phyloP scores from a whole-genome alignment of 2,888 invertebrate genomes.

The Drosophila colorata region DNA sequence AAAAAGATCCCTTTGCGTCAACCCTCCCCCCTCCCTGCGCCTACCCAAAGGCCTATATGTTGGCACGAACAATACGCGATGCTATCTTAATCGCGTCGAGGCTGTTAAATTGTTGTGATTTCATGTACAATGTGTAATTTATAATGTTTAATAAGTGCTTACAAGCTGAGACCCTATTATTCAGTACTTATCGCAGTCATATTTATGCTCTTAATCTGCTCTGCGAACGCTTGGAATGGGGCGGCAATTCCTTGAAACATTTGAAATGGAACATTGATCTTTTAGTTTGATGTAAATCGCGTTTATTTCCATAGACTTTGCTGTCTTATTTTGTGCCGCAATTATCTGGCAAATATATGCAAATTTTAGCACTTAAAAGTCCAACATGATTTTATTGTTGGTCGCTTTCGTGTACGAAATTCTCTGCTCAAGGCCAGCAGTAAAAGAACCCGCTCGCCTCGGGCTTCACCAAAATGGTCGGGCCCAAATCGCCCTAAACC shows the following conservation, averaged over 20 bases:
- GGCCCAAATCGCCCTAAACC: slow-evolving; percentile 64
- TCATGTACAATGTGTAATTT: slow-evolving; percentile 67
- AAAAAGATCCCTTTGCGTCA: slow-evolving; percentile 36
- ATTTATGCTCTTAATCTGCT: slow-evolving; percentile 9
- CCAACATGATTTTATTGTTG: slow-evolving; percentile 35
- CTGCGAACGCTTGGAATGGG: slow-evolving; percentile 7
- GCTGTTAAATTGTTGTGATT: slow-evolving; percentile 61
- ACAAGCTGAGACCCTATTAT: slow-evolving; percentile 19
- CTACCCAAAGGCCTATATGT: not conserved
- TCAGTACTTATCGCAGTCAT: slow-evolving; percentile 11
- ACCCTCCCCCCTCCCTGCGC: not conserved
- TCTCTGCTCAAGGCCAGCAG: slow-evolving; percentile 44
- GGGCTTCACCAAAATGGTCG: slow-evolving; percentile 27
- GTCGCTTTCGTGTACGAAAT: slow-evolving; percentile 24
- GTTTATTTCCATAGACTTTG: not conserved
- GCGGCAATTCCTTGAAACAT: not conserved
- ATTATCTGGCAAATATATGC: slow-evolving; percentile 46
- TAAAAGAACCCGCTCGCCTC: slow-evolving; percentile 52
- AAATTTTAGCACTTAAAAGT: slow-evolving; percentile 44
- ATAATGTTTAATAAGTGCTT: slow-evolving; percentile 69
- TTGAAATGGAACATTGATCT: slow-evolving; percentile 4
- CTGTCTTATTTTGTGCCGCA: slow-evolving; percentile 5
- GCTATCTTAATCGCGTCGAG: slow-evolving; percentile 53
- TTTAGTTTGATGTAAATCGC: not conserved
- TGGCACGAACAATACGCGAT: slow-evolving; percentile 56